Percentiles rank a stretch among this genome's conserved stretches.
Evolutionary conservation across 1,140 invertebrate genomes (phyloP).

Genomic region (Drosophila melanogaster): DNA sequence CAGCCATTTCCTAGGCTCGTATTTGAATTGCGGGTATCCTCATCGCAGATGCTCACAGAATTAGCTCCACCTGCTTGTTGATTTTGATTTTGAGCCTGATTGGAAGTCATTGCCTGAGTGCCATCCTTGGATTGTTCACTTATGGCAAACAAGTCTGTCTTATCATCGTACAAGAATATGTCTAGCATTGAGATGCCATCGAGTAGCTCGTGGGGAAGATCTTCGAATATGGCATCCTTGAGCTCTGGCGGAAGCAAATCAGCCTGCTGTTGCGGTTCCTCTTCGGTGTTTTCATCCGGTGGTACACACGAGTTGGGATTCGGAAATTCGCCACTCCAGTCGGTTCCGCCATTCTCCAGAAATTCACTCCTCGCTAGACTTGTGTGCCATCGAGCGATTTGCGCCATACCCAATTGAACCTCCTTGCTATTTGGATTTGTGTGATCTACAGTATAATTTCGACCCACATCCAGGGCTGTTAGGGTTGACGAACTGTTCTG

Average conservation of each 20-base stretch:
- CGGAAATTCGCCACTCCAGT: slow-evolving; percentile 39
- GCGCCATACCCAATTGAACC: slow-evolving; percentile 87
- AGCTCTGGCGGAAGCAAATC: slow-evolving; percentile 92
- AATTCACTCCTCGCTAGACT: slow-evolving; percentile 85
- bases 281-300: slow-evolving; percentile 85
- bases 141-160: slow-evolving; percentile 83
- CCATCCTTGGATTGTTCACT: slow-evolving; percentile 80
- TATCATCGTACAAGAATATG: slow-evolving; percentile 87
- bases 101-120: slow-evolving; percentile 51
- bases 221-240: slow-evolving; percentile 93
- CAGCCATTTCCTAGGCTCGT: slow-evolving; percentile 76
- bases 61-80: slow-evolving; percentile 53
- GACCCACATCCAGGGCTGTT: slow-evolving; percentile 87
- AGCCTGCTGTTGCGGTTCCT: slow-evolving; percentile 90
- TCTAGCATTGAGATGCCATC: slow-evolving; percentile 93
- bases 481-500: slow-evolving; percentile 86
- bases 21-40: slow-evolving; percentile 83
- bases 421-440: slow-evolving; percentile 86
- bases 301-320: slow-evolving; percentile 74
- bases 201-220: slow-evolving; percentile 91
- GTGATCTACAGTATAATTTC: slow-evolving; percentile 92
- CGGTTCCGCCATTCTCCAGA: slow-evolving; percentile 56
- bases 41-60: slow-evolving; percentile 76
- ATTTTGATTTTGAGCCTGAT: slow-evolving; percentile 44
- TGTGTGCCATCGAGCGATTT: slow-evolving; percentile 88